Base-by-base conservation (phyloP, 2,888 invertebrate genomes). In the Pogonocherus hispidulus region DNA sequence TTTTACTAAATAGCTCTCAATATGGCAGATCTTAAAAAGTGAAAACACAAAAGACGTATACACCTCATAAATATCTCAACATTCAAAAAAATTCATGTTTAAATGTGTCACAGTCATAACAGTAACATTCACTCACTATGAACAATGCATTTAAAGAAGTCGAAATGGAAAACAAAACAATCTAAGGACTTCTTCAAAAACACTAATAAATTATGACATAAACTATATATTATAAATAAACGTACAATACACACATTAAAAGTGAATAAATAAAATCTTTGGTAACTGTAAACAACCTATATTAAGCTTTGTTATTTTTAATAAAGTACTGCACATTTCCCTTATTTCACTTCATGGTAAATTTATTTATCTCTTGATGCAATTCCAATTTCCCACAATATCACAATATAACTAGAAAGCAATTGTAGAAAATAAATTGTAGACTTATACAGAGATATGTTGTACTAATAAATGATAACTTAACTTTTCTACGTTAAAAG, bases 211-310 rank as follows among this genome's bases (percentile, higher is more conserved):
- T 65, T 70, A 73, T 63, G 71, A 67, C 63, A 70, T 77, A 77
- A 76, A 77, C 76, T 76, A 76, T 76, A 75, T 72, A 67, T 70
- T 49, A 56, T 64, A 71, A 72, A 63, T 59, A 65, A 70, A 60
- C 69, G 32, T 62, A 55, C 56, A 57, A 63, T 41, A 67, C 51
- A 70, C 37, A 66, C 35, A 57, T 69, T 64, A 65, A 54, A 73
- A 78, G 77, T 74, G 65, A 79, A 78, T 77, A 79, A 80, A 80
- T 79, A 77, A 79, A 78, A 77, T 80, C 80, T 80, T 80, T 80
- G 80, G 79, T 78, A 77, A 77, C 70, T 69, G 27, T 76, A 71
- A 79, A 79, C 76, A 79, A 79, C 76, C 73, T 78, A 76, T 71
- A 68, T 8, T 70, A 77, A 77, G 75, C 75, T 73, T 70, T 71